Evolutionary conservation across 2,888 invertebrate genomes (phyloP), one percentile per base, ranked within the genome.

Genomic region (Netelia fuscicornis): DNA sequence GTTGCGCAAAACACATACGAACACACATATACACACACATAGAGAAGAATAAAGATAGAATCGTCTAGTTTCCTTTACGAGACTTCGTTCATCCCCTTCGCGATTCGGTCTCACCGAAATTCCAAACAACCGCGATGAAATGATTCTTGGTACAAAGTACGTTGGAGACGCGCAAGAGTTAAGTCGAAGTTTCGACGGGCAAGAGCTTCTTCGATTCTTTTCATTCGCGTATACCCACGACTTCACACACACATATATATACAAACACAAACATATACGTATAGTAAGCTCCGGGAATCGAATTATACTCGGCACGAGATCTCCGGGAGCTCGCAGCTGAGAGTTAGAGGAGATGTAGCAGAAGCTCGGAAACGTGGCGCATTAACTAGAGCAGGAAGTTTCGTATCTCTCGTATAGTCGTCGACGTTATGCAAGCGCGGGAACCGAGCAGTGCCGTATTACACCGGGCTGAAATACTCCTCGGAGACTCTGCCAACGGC

Each of bases 341-440:
- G 79, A 76, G 65, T 75, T 58, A 64, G 60, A 37, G 68, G 56
- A 74, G 75, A 80, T 71, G 79, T 70, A 71, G 71, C 58, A 58
- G 71, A 78, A 83, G 72, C 75, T 83, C 13, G 67, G 65, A 58
- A 81, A 81, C 72, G 83, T 72, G 62, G 60, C 25, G 83, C 75
- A 80, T 80, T 83, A 80, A 80, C 74, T 56, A 71, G 60, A 52
- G 68, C 48, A 70, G 70, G 75, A 83, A 80, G 79, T 83, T 83
- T 83, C 64, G 54, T 58, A 76, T 83, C 75, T 83, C 70, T 56
- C 75, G 62, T 54, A 54, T 56, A 56, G 65, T 75, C 79, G 56
- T 71, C 64, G 64, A 30, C 56, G 42, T 25, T 11, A 62, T 58
- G 58, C 37, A 37, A 37, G 37, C 37, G 37, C 9, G 54, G 44